Conservation (phyloP, 2,888 invertebrate species). For the Amphipyra tragopoginis region DNA sequence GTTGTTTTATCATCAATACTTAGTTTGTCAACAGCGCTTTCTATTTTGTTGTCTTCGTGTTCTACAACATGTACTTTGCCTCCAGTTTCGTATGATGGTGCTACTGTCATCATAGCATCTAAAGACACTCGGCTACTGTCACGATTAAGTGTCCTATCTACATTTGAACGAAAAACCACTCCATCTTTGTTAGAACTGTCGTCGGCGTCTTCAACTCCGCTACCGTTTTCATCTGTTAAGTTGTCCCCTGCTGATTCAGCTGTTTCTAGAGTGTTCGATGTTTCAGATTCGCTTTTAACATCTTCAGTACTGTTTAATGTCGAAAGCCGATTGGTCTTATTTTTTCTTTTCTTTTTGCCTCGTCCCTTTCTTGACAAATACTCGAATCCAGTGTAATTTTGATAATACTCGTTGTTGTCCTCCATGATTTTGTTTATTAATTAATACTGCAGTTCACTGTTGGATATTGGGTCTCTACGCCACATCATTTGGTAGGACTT, state of each 20-base stretch:
- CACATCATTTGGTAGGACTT: not conserved
- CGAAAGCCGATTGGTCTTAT: constrained; percentile 12
- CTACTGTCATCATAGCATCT: constrained; percentile 33
- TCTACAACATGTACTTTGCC: constrained; percentile 8
- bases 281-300: constrained; percentile 40
- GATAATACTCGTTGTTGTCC: constrained; percentile 11
- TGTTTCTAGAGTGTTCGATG: constrained; percentile 12
- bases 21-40: constrained; percentile 33
- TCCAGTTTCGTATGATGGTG: constrained; percentile 24
- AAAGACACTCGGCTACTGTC: constrained; percentile 22
- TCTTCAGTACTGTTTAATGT: constrained; percentile 23
- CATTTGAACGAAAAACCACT: constrained; percentile 1
- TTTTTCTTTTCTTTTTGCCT: constrained; percentile 45
- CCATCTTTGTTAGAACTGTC: constrained; percentile 17
- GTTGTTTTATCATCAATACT: constrained; percentile 20
- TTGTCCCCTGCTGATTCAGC: constrained; percentile 28
- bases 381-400: constrained; percentile 36
- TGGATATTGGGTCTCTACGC: too few relatives aligned
- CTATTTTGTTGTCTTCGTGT: not conserved
- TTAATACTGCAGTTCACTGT: not conserved
- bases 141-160: not conserved
- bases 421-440: constrained; percentile 30
- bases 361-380: constrained; percentile 35
- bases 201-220: constrained; percentile 38
- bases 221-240: constrained; percentile 39